These are phyloP conservation scores for Siphonodentalium dalli DNA, from an alignment of 2,888 invertebrate species.

Conservation along the genomic window DNA sequence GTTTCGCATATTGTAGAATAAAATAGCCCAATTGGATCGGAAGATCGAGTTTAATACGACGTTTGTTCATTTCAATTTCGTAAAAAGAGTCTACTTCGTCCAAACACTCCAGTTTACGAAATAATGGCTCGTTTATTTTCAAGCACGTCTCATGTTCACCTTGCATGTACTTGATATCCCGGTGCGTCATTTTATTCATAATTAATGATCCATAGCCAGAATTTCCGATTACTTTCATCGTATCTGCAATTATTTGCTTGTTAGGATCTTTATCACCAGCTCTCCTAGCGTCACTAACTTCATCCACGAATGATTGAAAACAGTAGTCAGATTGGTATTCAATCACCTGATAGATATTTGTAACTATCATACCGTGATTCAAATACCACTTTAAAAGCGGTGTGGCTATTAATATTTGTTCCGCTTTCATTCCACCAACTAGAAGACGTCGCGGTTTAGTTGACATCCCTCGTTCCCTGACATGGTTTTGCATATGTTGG, in stretches of 20 bases:
- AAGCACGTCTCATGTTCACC: slow-evolving; percentile 19
- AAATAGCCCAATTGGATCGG: slow-evolving; percentile 34
- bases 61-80: slow-evolving; percentile 27
- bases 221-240: slow-evolving; percentile 24
- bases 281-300: slow-evolving; percentile 24
- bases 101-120: slow-evolving; percentile 20
- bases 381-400: slow-evolving; percentile 15
- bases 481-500: no score
- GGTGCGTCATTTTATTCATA: slow-evolving; percentile 28
- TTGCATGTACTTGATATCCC: slow-evolving; percentile 19
- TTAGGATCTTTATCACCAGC: slow-evolving; percentile 10
- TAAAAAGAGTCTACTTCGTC: slow-evolving; percentile 22
- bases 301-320: slow-evolving; percentile 16
- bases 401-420: slow-evolving; percentile 3
- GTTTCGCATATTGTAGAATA: slow-evolving; percentile 36
- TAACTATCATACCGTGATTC: slow-evolving; percentile 6
- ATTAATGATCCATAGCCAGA: slow-evolving; percentile 28
- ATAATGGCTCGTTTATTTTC: slow-evolving; percentile 21
- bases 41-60: slow-evolving; percentile 21
- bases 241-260: slow-evolving; percentile 21
- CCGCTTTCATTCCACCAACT: slow-evolving; percentile 13
- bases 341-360: slow-evolving; percentile 16
- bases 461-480: no score
- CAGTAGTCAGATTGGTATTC: slow-evolving; percentile 12
- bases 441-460: slow-evolving; percentile 4